Evolutionary conservation across 2,113 vertebrate species (phyloP).

Genomic region (Pardalotus punctatus): DNA sequence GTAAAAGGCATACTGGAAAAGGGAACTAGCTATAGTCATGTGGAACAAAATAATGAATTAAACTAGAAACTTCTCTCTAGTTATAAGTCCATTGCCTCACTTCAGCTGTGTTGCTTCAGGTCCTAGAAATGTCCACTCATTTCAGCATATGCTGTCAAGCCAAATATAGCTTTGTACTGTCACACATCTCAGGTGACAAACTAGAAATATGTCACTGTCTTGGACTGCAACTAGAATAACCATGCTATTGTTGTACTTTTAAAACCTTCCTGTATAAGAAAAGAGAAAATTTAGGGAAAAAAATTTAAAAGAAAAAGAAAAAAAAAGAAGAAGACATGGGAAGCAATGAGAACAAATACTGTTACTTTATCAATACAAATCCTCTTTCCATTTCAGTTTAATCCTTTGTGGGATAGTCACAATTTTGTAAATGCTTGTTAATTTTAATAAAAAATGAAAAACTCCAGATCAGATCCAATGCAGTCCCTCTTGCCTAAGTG

Average conservation of each 20-base stretch:
- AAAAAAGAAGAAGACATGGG: rapidly evolving
- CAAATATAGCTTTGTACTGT: neutral
- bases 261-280: neutral
- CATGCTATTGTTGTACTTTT: neutral
- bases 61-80: neutral
- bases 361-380: neutral
- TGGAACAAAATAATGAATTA: neutral
- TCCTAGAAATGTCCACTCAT: neutral
- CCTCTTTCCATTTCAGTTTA: neutral
- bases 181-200: neutral
- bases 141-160: neutral
- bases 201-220: neutral
- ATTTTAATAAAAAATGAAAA: neutral
- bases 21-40: neutral
- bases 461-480: neutral
- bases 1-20: neutral
- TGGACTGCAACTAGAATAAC: neutral
- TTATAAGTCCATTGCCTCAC: neutral
- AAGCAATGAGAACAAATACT: neutral
- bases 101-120: neutral
- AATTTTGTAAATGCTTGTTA: neutral
- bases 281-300: neutral
- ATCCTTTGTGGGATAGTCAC: neutral
- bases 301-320: neutral
- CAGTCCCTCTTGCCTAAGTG: neutral